Base-by-base conservation (phyloP, 2,888 invertebrate species). In the Phengaris alcon region DNA sequence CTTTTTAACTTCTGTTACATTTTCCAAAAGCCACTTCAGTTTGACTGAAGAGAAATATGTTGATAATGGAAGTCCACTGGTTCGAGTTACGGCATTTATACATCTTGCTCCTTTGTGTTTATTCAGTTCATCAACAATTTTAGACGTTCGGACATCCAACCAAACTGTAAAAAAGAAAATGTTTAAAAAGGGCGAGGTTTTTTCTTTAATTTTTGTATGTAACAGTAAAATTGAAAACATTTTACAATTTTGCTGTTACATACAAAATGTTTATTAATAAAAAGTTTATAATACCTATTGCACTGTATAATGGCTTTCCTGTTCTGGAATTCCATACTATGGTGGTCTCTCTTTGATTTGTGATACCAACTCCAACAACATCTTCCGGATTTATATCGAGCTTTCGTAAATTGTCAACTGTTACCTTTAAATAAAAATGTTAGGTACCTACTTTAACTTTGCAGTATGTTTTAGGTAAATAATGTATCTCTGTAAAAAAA, bases 21-120 rank as follows among this genome's bases (percentile, higher is more conserved):
- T 97, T 84, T 98, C 96, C 77, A 99, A 92, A 68, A 99, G 90
- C 99, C 99, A 99, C 83, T 96, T 95, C 74, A 99, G 94, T 90
- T 99, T 99, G 0, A 99, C 94, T 10, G 99, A 99, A 83, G 98
- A 98, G 88, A 99, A 99, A 89, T 99, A 99, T 74, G 98, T 97
- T 80, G 98, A 97, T 77, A 99, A 94, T 13, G 99, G 99, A 78
- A 99, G 95, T n/a, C 99, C 99, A 88, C 97, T 98, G 13, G 82
- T 88, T 79, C 89, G 88, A 74, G 84, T 82, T 2, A 93, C 90
- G 73, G 93, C 91, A 84, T 90, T 85, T 10, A 90, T 84, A 82
- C 89, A 86, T 80, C 89, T 89, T 76, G 90, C 84, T 70, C 92
- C 89, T 83, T 90, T 91, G 55, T 79, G 84, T 82, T 87, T 89